Evolutionary conservation across 2,113 vertebrate genomes (phyloP).

Genomic region (Oreochromis tanganicae): DNA sequence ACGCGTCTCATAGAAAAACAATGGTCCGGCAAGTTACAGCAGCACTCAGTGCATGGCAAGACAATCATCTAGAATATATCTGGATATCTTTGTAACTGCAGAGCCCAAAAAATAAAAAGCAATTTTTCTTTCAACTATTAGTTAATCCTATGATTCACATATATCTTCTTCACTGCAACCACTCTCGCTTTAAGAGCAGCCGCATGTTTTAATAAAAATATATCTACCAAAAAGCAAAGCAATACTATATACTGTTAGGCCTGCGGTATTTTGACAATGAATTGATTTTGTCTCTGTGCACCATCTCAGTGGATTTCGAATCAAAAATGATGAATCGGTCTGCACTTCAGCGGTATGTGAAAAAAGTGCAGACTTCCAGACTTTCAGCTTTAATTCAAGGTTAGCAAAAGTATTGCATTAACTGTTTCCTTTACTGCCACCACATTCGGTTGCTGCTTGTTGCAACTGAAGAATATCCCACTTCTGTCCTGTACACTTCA

Average conservation of each 20-base stretch:
- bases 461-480: background rate
- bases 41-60: background rate
- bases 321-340: background rate
- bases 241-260: background rate
- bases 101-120: background rate
- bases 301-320: background rate
- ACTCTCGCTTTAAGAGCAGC: background rate
- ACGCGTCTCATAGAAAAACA: rapidly evolving
- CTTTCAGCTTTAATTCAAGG: background rate
- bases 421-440: background rate
- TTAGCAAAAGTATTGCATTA: background rate
- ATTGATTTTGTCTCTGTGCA: background rate
- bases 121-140: background rate
- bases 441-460: background rate
- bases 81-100: background rate
- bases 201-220: background rate
- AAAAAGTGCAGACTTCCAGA: background rate
- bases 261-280: background rate
- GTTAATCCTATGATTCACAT: background rate
- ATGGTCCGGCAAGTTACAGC: background rate
- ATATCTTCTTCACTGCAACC: background rate
- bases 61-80: background rate
- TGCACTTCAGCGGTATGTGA: background rate
- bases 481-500: background rate
- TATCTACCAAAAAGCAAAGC: background rate